Base-by-base conservation (phyloP, 2,797 vertebrate genomes). In the Sciurus carolinensis region DNA sequence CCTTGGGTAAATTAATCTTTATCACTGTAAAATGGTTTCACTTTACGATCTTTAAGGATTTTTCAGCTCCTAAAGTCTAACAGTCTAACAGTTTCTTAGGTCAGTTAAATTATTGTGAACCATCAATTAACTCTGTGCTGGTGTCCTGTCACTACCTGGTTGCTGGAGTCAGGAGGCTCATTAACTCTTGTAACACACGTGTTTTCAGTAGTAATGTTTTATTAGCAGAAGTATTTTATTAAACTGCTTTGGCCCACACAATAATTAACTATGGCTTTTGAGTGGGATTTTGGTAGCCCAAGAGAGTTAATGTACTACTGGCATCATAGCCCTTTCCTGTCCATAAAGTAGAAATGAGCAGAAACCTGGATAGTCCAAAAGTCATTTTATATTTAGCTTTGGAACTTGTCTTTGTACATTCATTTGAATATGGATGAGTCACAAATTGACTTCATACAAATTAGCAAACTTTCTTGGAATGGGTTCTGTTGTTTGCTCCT, bases 301-400 rank as follows among this genome's bases (percentile, higher is more conserved):
- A 85, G 77, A 96, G 93, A 90, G 76, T 96, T 87, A 75, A 69
- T 59, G n/a, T 54, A 42, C 57, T 80, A 57, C 83, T 57, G 75
- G 54, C 86, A 22, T 87, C 66, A 90, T 13, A 90, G 44, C n/a
- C 85, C 80, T 87, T 42, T 81, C 69, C 50, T 96, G 93, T 92
- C 84, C 44, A 2, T 52, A 59, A 93, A 86, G 72, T 85, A 90
- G 85, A 95, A 96, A 95, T 36, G 67, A 91, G 79, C 82, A 93
- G 96, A 97, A 96, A 95, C 93, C 94, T 93, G 84, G 72, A 67
- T 87, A 88, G 94, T 92, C 95, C 91, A 88, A 96, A 94, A 97
- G 94, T 95, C 89, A 94, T 87, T 96, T 97, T 97, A 90, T 93
- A 96, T 96, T 97, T 97, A 97, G 94, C 57, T 94, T 93, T 94